Evolutionary conservation across 2,113 vertebrate species (phyloP), one percentile per base, ranked within the genome.

Genomic region (Collichthys lucidus): DNA sequence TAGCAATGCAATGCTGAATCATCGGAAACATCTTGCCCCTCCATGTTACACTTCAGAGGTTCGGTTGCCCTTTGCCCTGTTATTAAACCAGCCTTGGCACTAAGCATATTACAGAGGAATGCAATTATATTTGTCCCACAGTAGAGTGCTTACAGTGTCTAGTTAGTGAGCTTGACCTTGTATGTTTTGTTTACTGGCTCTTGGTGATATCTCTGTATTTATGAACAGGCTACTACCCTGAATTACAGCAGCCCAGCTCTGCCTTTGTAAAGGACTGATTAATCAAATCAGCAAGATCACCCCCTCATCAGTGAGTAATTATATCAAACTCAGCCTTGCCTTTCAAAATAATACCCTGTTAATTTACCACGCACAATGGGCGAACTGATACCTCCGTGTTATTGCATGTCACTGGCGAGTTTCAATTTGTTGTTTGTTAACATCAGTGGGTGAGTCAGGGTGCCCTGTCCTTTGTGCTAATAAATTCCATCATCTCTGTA

Each of bases 281-380:
- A 77, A 90, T 88, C 74, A 70, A 79, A 86, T 73, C 79, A 85
- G 19, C 68, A 64, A 17, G 60, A 79, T 52, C 52, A 75, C 49
- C 55, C 40, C 42, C 62, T 70, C n/a, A 75, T 80, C 65, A 73
- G 29, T 60, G 66, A 67, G 70, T 83, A 83, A 88, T 86, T 44
- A 71, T 29, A 75, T 75, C 66, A 69, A 66, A 60, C 71, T 29
- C 55, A 12, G 19, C 53, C 35, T 24, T 24, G 29, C 61, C 64
- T 85, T 68, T 74, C 47, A 56, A 53, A 81, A 81, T 73, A 81
- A 78, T 59, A 78, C 57, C 40, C 5, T 53, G 65, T 74, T 67
- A 50, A 76, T 86, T 85, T 46, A 72, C 12, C 64, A 62, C 20
- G 11, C 73, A 80, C 77, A 84, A 73, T 64, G 56, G 75, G 52